Evolutionary conservation across 2,113 vertebrate species (phyloP).

Genomic region (Pollachius pollachius): DNA sequence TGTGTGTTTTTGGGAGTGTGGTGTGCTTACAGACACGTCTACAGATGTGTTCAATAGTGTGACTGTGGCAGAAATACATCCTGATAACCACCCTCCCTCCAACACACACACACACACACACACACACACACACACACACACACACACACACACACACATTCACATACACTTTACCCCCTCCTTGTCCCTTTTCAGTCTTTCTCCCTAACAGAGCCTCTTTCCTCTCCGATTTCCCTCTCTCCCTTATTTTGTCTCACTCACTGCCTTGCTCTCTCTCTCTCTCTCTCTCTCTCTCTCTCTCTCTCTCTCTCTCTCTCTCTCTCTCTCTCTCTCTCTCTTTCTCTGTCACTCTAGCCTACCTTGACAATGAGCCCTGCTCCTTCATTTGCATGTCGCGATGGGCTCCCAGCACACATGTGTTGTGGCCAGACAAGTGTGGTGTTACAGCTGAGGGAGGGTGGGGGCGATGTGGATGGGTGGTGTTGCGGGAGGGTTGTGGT

Average conservation of each 20-base stretch:
- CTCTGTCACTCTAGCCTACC: conserved; percentile 9
- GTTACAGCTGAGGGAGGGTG: conserved; percentile 60
- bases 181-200: too few species aligned
- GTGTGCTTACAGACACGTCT: too few species aligned
- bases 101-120: too few species aligned
- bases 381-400: conserved; percentile 99
- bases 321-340: conserved; percentile 6
- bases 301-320: background rate
- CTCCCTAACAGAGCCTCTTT: background rate
- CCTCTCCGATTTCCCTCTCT: background rate
- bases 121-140: too few species aligned
- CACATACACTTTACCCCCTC: too few species aligned
- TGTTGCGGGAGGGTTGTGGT: background rate
- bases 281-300: conserved; percentile 1
- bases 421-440: conserved; percentile 95
- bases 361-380: conserved; percentile 31
- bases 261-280: background rate
- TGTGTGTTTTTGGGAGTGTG: too few species aligned
- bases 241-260: background rate
- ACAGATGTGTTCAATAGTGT: too few species aligned
- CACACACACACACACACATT: too few species aligned
- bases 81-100: too few species aligned
- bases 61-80: too few species aligned
- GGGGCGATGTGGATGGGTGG: background rate
- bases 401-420: conserved; percentile 86